phyloP scores from a whole-genome alignment of 2,113 vertebrate genomes.

The Natator depressus region DNA sequence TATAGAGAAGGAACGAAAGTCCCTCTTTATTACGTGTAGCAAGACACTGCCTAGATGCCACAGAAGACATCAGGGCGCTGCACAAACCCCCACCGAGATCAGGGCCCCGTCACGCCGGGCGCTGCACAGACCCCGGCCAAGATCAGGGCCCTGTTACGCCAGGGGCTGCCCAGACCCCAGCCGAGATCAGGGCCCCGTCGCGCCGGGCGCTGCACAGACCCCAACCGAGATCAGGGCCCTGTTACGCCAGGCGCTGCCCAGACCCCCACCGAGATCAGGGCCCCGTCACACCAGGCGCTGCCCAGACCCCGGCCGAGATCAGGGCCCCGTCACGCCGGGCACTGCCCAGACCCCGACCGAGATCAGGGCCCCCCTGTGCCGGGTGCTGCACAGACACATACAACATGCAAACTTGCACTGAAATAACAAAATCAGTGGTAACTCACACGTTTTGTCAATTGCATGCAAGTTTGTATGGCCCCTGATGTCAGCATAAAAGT shows the following conservation, averaged over 20 bases:
- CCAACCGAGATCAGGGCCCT: too few relatives aligned
- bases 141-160: not conserved
- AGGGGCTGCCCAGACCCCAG: too few relatives aligned
- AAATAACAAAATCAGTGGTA: not conserved
- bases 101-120: not conserved
- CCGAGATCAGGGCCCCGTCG: too few relatives aligned
- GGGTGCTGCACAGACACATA: not conserved
- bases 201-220: too few relatives aligned
- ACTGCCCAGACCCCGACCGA: too few relatives aligned
- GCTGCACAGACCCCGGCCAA: not conserved
- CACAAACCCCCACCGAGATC: not conserved
- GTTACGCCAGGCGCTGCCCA: too few relatives aligned
- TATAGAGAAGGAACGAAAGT: not conserved
- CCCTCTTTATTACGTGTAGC: not conserved
- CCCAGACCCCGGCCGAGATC: too few relatives aligned
- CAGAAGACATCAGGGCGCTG: not conserved
- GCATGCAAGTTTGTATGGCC: not conserved
- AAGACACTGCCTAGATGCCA: not conserved
- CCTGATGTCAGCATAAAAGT: not conserved
- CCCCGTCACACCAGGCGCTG: too few relatives aligned
- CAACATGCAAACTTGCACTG: not conserved
- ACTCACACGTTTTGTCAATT: not conserved
- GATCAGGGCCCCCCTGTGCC: too few relatives aligned
- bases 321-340: too few relatives aligned
- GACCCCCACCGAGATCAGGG: too few relatives aligned